Base-by-base conservation (phyloP, 2,113 vertebrate genomes). In the Colaptes auratus region DNA sequence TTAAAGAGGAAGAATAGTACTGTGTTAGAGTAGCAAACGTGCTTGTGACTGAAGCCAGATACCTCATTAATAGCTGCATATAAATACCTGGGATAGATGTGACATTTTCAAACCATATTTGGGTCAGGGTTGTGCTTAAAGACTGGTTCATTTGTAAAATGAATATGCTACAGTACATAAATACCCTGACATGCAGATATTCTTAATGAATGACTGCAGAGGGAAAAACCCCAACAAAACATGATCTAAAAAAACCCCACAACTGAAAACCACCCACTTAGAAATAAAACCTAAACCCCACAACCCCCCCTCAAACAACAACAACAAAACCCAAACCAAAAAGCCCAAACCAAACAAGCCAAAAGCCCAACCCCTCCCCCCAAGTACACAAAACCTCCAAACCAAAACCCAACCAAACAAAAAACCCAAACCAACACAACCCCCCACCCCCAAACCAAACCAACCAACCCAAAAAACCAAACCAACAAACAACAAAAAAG, bases 241-340 rank as follows among this genome's bases (percentile, higher is more conserved):
- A 18, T 50, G 65, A 16, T 15, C 3, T 30, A 52, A 65, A 65
- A 91, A 44, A 52, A 2, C n/a, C 19, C 52, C 27, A 60, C 18
- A 50, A 24, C 4, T 5, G 58, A 50, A 83, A n/a, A 12, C 25
- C 1, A 0, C 5, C 8, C 19, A 6, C 12, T 14, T 6, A 48
- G 61, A 78, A 27, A 63, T 30, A 20, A 48, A 11, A 10, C 5
- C 0, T 11, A 35, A n/a, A 15, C 10, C 48, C 48, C 48, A 21
- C 21, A 50, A 48, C 8, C 6, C 23, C 21, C 48, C 48, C 42
- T 44, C 14, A 23, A 50, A 23, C 48, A 50, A 50, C 39, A 39
- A 39, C 36, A 39, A 50, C 21, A 50, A 50, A 24, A 7, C 17
- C 46, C 16, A 48, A 48, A 46, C 44, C 16, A 46, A 46, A 46